A percentile compares a stretch with the other conserved stretches of the same genome.
phyloP scores from a whole-genome alignment of 2,797 vertebrate genomes.

The Phrynocephalus forsythii region DNA sequence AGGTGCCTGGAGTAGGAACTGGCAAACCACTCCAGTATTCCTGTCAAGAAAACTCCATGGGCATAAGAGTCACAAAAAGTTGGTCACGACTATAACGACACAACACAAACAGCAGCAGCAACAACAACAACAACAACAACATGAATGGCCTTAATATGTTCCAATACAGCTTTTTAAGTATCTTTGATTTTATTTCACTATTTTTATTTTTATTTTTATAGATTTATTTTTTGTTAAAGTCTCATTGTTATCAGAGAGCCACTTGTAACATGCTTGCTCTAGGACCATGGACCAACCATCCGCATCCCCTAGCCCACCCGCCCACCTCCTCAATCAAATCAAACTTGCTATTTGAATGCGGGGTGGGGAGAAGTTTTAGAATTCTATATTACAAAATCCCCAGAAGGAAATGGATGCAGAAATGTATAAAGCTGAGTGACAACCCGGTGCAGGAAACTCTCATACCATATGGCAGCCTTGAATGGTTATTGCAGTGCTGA shows the following conservation, averaged over 20 bases:
- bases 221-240: not conserved
- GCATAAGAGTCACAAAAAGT: too few relatives aligned
- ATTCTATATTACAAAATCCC: constrained; percentile 61
- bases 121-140: not conserved
- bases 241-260: not conserved
- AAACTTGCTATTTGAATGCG: constrained; percentile 62
- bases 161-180: not conserved
- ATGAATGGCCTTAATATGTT: constrained; percentile 2
- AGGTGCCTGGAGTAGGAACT: too few relatives aligned
- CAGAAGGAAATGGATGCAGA: constrained; percentile 74
- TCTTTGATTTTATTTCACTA: not conserved
- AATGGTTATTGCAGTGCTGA: constrained; percentile 74
- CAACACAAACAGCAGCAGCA: too few relatives aligned
- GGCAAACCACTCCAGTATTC: too few relatives aligned
- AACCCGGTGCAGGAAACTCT: constrained; percentile 74
- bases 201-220: too few relatives aligned
- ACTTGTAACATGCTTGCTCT: not conserved
- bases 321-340: constrained; percentile 52
- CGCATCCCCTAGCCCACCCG: constrained; percentile 35
- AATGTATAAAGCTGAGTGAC: constrained; percentile 77
- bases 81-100: too few relatives aligned
- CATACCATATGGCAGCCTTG: constrained; percentile 76
- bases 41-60: too few relatives aligned
- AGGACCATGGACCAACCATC: constrained; percentile 11
- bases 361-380: constrained; percentile 56